Percentiles rank a stretch among this genome's conserved stretches.
phyloP scores from a whole-genome alignment of 2,888 invertebrate genomes.

The Aphidoletes aphidimyza region DNA sequence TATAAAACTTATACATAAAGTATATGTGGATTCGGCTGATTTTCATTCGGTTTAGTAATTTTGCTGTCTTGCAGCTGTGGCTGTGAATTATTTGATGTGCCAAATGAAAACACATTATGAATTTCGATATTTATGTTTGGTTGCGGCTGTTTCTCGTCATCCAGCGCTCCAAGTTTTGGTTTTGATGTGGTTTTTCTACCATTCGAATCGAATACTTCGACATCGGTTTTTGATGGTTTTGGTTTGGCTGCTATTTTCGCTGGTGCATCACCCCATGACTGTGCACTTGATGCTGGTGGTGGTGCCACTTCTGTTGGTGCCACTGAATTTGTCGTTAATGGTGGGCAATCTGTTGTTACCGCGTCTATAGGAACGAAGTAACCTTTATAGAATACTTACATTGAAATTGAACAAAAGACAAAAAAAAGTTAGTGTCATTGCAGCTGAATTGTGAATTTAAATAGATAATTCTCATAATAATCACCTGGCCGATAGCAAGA shows the following conservation, averaged over 20 bases:
- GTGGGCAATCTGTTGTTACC: slow-evolving; percentile 3
- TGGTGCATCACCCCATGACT: neutral
- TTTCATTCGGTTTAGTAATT: neutral
- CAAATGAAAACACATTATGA: slow-evolving; percentile 31
- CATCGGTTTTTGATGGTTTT: slow-evolving; percentile 2
- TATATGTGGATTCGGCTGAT: neutral
- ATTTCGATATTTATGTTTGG: slow-evolving; percentile 36
- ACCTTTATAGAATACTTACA: neutral
- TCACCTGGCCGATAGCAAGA: slow-evolving; percentile 14
- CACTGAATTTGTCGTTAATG: neutral
- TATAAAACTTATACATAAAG: too few species aligned
- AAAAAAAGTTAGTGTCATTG: neutral
- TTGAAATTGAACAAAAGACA: neutral
- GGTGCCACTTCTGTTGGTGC: neutral
- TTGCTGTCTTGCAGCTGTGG: neutral
- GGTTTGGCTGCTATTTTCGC: slow-evolving; percentile 1
- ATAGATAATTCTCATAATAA: too few species aligned
- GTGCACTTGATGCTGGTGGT: neutral
- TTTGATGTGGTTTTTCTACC: neutral
- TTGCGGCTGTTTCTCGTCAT: neutral
- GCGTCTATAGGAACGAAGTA: neutral
- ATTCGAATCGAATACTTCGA: slow-evolving; percentile 26
- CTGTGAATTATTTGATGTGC: neutral
- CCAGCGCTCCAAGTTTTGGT: neutral
- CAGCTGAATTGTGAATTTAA: neutral